Evolutionary conservation across 2,888 invertebrate species (phyloP).

Genomic region (Barypeithes pellucidus): DNA sequence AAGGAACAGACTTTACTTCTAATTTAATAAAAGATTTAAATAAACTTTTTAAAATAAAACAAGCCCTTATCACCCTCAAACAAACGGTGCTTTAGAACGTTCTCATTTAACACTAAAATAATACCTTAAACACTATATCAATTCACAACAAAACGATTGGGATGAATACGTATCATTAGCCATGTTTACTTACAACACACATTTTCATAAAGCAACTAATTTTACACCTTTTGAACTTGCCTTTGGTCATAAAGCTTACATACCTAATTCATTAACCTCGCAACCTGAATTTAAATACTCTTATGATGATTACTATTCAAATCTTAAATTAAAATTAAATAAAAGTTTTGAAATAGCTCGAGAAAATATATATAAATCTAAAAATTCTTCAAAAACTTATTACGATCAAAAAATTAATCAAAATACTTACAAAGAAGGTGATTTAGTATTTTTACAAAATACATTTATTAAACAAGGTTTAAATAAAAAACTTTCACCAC

Average conservation of each 20-base stretch:
- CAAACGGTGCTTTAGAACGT: too few relatives aligned
- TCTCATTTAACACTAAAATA: too few relatives aligned
- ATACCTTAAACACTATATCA: too few relatives aligned
- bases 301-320: constrained; percentile 56
- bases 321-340: constrained; percentile 56
- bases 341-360: constrained; percentile 56
- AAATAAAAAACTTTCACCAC: constrained; percentile 11
- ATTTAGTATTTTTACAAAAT: constrained; percentile 22
- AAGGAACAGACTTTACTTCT: too few relatives aligned
- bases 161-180: constrained; percentile 34
- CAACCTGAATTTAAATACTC: constrained; percentile 57
- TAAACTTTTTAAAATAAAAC: too few relatives aligned
- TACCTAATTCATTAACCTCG: constrained; percentile 58
- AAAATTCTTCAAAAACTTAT: constrained; percentile 23
- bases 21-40: too few relatives aligned
- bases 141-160: too few relatives aligned
- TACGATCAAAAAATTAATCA: constrained; percentile 20
- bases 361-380: constrained; percentile 15
- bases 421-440: constrained; percentile 4
- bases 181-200: constrained; percentile 40
- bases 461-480: constrained; percentile 10
- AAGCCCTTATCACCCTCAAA: too few relatives aligned
- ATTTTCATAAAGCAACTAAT: constrained; percentile 55
- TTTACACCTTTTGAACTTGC: constrained; percentile 64
- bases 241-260: constrained; percentile 60